phyloP scores from a whole-genome alignment of 35 echinoderm and acorn worm species.

The Ophioderma brevispina region DNA sequence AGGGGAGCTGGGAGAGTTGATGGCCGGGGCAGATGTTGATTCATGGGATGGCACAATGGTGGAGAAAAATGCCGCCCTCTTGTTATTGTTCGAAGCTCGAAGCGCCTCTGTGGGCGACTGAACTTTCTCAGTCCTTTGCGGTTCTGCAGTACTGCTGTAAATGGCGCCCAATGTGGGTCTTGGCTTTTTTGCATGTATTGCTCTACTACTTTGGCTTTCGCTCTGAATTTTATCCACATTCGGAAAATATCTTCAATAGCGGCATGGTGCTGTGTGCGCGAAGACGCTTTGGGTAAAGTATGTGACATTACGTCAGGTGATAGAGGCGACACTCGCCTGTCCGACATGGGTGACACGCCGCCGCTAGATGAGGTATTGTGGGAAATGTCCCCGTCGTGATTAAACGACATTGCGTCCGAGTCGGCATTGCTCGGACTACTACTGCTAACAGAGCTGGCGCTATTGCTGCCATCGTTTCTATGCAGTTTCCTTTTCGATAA shows the following conservation, averaged over 20 bases:
- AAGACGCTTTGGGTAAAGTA: slow-evolving; percentile 84
- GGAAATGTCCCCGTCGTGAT: slow-evolving; percentile 75
- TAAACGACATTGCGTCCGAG: slow-evolving; percentile 60
- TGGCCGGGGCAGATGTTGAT: not conserved
- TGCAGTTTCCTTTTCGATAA: slow-evolving; percentile 41
- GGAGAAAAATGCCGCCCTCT: slow-evolving; percentile 60
- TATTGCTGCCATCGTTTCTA: slow-evolving; percentile 71
- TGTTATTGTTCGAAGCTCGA: slow-evolving; percentile 60
- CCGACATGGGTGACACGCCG: slow-evolving; percentile 54
- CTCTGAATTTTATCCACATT: slow-evolving; percentile 32
- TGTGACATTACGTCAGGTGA: slow-evolving; percentile 42
- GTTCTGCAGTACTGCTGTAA: slow-evolving; percentile 18
- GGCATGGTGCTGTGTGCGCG: slow-evolving; percentile 49
- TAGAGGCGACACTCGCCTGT: slow-evolving; percentile 15
- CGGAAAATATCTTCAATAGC: slow-evolving; percentile 48
- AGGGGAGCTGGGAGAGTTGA: not conserved
- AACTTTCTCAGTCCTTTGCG: slow-evolving; percentile 17
- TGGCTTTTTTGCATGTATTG: slow-evolving; percentile 14
- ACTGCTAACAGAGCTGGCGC: slow-evolving; percentile 82
- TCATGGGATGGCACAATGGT: not conserved
- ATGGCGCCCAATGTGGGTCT: slow-evolving; percentile 21
- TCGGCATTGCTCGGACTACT: slow-evolving; percentile 45
- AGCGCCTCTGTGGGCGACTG: slow-evolving; percentile 77
- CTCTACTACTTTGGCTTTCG: slow-evolving; percentile 68
- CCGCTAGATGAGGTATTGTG: slow-evolving; percentile 74